Evolutionary conservation across 92 coral and sea anemone genomes (phyloP).

Genomic region (Zoanthus sansibaricus): DNA sequence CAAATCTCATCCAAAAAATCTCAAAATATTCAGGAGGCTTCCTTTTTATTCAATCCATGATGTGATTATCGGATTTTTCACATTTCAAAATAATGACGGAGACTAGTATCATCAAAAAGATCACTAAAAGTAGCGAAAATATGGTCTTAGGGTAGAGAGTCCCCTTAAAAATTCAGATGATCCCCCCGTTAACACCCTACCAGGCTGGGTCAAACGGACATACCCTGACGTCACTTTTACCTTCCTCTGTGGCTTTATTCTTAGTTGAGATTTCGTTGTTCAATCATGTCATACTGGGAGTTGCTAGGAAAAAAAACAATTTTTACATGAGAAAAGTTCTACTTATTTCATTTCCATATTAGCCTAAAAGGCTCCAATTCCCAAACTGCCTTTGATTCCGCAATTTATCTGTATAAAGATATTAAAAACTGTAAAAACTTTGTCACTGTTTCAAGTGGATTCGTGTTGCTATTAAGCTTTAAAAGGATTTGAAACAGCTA

Average conservation of each 20-base stretch:
- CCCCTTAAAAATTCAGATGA: background rate
- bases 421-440: too few species aligned
- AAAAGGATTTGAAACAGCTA: background rate
- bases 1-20: too few species aligned
- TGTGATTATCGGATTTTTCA: too few species aligned
- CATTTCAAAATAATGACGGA: too few species aligned
- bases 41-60: too few species aligned
- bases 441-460: background rate
- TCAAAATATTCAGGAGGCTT: too few species aligned
- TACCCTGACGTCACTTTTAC: background rate
- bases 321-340: conserved; percentile 32
- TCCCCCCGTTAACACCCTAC: background rate
- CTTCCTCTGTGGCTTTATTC: background rate
- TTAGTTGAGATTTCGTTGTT: background rate
- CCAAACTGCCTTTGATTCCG: background rate
- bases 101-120: too few species aligned
- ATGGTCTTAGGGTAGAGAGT: too few species aligned
- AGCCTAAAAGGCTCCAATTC: conserved; percentile 23
- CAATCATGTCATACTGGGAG: background rate
- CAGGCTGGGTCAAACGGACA: background rate
- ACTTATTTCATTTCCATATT: conserved; percentile 13
- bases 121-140: too few species aligned
- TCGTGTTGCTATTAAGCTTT: background rate
- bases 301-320: background rate
- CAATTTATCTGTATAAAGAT: conserved; percentile 10